A percentile compares a stretch with the other conserved stretches of the same genome.
These are phyloP conservation scores for Mastigias papua DNA, from an alignment of 30 jellyfish, hydroid and myxozoan genomes.

Conservation along the genomic window DNA sequence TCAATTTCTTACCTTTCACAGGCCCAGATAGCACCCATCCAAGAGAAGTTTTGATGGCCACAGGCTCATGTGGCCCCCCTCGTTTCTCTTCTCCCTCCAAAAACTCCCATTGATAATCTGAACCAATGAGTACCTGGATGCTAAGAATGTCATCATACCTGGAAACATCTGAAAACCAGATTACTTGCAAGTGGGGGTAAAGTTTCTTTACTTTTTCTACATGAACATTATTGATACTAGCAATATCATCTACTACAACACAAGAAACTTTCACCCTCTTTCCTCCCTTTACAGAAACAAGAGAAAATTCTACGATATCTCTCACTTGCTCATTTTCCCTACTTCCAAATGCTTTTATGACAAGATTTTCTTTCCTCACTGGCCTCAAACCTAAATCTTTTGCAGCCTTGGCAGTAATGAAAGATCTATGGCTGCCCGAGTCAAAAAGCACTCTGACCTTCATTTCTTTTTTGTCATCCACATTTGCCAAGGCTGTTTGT, in stretches of 20 bases:
- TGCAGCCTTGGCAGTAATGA: slow-evolving; percentile 52
- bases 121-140: slow-evolving; percentile 30
- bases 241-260: slow-evolving; percentile 50
- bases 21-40: slow-evolving; percentile 13
- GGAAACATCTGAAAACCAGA: slow-evolving; percentile 53
- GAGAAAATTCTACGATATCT: slow-evolving; percentile 43
- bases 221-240: slow-evolving; percentile 36
- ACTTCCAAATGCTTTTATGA: slow-evolving; percentile 49
- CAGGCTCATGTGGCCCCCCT: slow-evolving; percentile 1
- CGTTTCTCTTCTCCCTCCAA: not conserved
- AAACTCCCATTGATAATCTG: slow-evolving; percentile 45
- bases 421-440: slow-evolving; percentile 65
- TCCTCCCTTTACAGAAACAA: slow-evolving; percentile 30
- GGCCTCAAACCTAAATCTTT: slow-evolving; percentile 46
- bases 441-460: slow-evolving; percentile 59
- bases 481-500: slow-evolving; percentile 59
- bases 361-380: slow-evolving; percentile 35
- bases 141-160: slow-evolving; percentile 13
- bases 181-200: slow-evolving; percentile 46
- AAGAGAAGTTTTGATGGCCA: not conserved
- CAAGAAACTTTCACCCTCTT: slow-evolving; percentile 53
- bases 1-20: not conserved
- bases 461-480: slow-evolving; percentile 26
- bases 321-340: slow-evolving; percentile 30
- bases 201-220: slow-evolving; percentile 51